These are phyloP conservation scores for Ginglymostoma cirratum DNA, from an alignment of 2,113 vertebrate genomes.

Conservation along the genomic window DNA sequence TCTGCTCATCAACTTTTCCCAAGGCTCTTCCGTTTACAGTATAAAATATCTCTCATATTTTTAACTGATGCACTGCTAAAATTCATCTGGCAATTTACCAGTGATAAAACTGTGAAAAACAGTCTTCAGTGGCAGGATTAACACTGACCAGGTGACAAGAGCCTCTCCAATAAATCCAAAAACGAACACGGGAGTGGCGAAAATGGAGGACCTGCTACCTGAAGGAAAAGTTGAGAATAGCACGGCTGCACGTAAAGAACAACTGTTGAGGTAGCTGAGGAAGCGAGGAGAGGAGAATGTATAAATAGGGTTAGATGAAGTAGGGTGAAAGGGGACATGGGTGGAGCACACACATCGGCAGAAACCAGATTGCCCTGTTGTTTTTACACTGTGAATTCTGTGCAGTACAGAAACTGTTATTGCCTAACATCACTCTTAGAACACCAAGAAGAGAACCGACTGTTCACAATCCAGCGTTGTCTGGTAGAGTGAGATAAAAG, in stretches of 20 bases:
- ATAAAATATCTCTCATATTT: background rate
- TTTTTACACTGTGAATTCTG: too few species aligned
- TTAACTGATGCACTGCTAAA: background rate
- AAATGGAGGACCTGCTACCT: background rate
- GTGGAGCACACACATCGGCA: background rate
- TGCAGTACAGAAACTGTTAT: background rate
- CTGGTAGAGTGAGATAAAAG: too few species aligned
- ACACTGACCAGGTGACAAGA: too few species aligned
- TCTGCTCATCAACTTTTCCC: too few species aligned
- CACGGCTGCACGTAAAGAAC: background rate
- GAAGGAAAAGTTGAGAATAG: background rate
- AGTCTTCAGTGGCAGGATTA: too few species aligned
- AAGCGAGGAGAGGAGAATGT: background rate
- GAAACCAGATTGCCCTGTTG: background rate
- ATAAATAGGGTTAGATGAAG: background rate
- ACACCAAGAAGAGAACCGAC: background rate
- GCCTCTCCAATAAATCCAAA: background rate
- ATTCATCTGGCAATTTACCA: background rate
- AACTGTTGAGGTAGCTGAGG: background rate
- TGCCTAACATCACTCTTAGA: background rate
- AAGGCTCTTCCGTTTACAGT: too few species aligned
- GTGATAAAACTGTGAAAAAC: background rate
- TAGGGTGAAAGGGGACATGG: background rate
- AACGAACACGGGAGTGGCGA: background rate
- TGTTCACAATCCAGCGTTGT: background rate